Evolutionary conservation across 35 echinoderm and acorn worm genomes (phyloP), one percentile per base, ranked within the genome.

Genomic region (Apostichopus californicus): DNA sequence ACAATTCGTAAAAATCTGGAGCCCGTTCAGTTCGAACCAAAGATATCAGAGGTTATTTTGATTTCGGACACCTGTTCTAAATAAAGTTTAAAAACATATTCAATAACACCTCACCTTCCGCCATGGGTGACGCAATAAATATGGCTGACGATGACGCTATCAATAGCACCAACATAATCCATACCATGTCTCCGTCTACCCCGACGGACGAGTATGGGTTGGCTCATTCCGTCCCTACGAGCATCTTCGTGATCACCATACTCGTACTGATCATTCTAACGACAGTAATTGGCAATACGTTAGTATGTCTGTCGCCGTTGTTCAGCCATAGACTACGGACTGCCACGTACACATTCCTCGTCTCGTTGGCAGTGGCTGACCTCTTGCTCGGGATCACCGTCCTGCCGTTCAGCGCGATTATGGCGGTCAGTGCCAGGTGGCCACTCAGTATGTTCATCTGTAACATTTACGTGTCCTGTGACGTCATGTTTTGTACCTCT

Each of bases 401-500:
- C 14, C 71, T 98, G 78, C 96, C 96, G 20, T 98, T 95, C 56
- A 98, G 96, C 83, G 92, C 92, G 11, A 81, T 94, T 0, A 92
- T 63, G 25, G 91, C 94, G 15, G 56, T 98, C 9, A 92, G 59
- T 25, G 60, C 57, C 1, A 26, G 71, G 53, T 98, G 96, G 96
- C 79, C 78, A 65, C 93, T 98, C 55, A 86, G 94, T 57, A 72
- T 87, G 13, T 59, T 90, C 10, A 86, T 95, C 55, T 98, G 96
- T 80, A 95, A 95, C 87, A 92, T 98, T 80, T 98, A 98, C 56
- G 86, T 94, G 1, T 98, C 96, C 15, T 98, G 90, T 83, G 96
- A 98, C 88, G 96, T 98, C 77, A 90, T 95, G 85, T 98, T 98
- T 87, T 92, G 94, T 90, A 98, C 96, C 10, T 89, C 96, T 79